Base-by-base conservation (phyloP, 2,888 invertebrate species). In the Spatulosminthurus flaviceps region DNA sequence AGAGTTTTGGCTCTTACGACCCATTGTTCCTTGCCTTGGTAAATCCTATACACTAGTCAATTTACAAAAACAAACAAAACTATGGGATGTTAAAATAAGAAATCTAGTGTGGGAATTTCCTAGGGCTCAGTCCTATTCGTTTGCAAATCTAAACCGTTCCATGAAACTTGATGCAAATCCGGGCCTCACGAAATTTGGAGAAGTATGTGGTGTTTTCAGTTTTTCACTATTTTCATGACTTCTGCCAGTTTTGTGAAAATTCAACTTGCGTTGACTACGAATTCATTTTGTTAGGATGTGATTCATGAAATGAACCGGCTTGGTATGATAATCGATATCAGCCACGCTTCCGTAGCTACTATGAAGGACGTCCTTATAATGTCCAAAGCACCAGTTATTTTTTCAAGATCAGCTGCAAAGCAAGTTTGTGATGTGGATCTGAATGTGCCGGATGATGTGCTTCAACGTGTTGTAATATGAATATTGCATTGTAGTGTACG, bases 11-110 rank as follows among this genome's bases (percentile, higher is more conserved):
- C 96, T 64, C 91, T 97, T 80, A 96, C 96, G 72, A 69, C 96
- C 88, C 94, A 93, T 85, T 96, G 96, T 88, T 94, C 95, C 89
- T 95, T 94, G 75, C 92, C 95, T 83, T 96, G 96, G 96, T 91
- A 87, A 72, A 42, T 43, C 16, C 87, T 69, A 66, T 11, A 41
- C 26, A n/a, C 51, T 51, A n/a, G 26, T 64, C 22, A 9, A 64
- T 4, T 2, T 22, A 16, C 64, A 2, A 24, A 64, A 21, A 19
- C 4, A 64, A 64, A 22, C 2, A 22, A 22, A 19, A 16, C 22
- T 64, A 2, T 9, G 16, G 16, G 9, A 7, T 60, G n/a, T 19
- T 64, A n/a, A 64, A 64, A 64, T 29, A 26, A 24, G 24, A 67
- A 67, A 22, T 19, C n/a, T 67, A 21, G 19, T 64, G 11, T 60